Evolutionary conservation across 2,888 invertebrate genomes (phyloP), one percentile per base, ranked within the genome.

Genomic region (Blastobasis adustella): DNA sequence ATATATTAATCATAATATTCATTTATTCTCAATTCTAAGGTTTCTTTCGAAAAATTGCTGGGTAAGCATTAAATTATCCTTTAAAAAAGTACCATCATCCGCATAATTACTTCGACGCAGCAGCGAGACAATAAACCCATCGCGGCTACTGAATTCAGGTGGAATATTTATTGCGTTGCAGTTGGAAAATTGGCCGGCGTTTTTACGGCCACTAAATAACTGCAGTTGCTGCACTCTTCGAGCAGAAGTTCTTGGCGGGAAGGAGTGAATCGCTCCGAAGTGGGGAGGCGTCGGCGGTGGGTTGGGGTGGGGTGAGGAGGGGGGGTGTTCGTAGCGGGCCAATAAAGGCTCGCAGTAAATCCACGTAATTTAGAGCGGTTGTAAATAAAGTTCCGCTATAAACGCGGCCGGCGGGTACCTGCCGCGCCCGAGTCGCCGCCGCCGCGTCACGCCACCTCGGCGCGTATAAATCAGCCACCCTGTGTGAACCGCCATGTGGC

Each of bases 271-370:
- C 49, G 63, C 58, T 58, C 59, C 52, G 63, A 60, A 66, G 71
- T 65, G 72, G 75, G 78, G 69, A 68, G 58, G 57, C 23, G 23
- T 23, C 23, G 23, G 23, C 23, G 23, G 57, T 50, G 66, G 67
- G 74, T 67, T 63, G 71, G 72, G 62, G 69, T 69, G 71, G 60
- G 59, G 63, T 70, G 67, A 60, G 54, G 60, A 56, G 49, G 55
- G 54, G 64, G 59, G 76, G 76, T 73, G 77, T 73, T 69, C 75
- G 77, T 66, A 73, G 79, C 79, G 79, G 75, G 80, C 87, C 87
- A 87, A 88, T 88, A 88, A 88, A 88, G 79, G 73, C 79, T 72
- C 76, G 85, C 84, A 77, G 84, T 87, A 88, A 88, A 88, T 88
- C 86, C 83, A 86, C 82, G 84, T 86, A 82, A 86, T 88, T 87